These are phyloP conservation scores for Xenopus tropicalis DNA, from an alignment of 2,113 vertebrate genomes.

Conservation along the genomic window UCB_Xtro_10.0 CM004444.2:156055001-156055500, in stretches of 20 bases:
- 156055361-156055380: constrained; percentile 96
- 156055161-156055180: constrained; percentile 51
- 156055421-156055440: constrained; percentile 95
- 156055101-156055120: constrained; percentile 2
- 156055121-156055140: neutral
- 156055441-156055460: constrained; percentile 97
- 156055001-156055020: neutral
- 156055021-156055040: neutral
- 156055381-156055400: constrained; percentile 94
- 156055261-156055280: constrained; percentile 24
- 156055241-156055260: constrained; percentile 57
- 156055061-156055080: constrained; percentile 23
- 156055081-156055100: constrained; percentile 16
- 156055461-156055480: constrained; percentile 97
- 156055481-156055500: constrained; percentile 98
- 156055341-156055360: constrained; percentile 97
- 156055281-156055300: constrained; percentile 52
- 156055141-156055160: constrained; percentile 51
- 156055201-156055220: constrained; percentile 51
- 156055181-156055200: constrained; percentile 51
- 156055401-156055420: constrained; percentile 98
- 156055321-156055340: constrained; percentile 97
- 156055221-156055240: constrained; percentile 54
- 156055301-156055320: constrained; percentile 78
- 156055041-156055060: neutral